Base-by-base conservation (phyloP, 2,888 invertebrate genomes). In the Tipula vernalis region DNA sequence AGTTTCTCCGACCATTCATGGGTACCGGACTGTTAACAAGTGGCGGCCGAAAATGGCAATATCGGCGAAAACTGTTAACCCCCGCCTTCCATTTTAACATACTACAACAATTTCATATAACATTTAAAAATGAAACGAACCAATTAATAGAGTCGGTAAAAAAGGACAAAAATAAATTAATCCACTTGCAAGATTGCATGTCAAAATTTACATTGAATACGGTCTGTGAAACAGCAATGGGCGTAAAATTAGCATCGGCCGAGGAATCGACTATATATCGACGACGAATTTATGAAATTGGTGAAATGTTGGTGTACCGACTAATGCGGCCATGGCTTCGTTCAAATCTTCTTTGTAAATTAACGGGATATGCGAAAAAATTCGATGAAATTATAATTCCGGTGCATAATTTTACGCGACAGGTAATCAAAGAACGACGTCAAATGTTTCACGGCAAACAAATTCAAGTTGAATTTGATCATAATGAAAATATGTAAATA, bases 211-310 rank as follows among this genome's bases (percentile, higher is more conserved):
- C 95, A 0, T 92, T 96, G 0, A 94, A 95, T 89, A 93, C 94
- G 42, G 94, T 96, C 87, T 95, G 95, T 89, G 95, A 94, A 92
- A 93, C 94, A 28, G 95, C 96, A 0, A 95, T 96, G 94, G 96
- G 96, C 2, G 93, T 94, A 0, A 92, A 93, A 87, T 91, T 95
- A 8, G 91, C 92, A 86, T 91, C 92, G 84, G 92, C 93, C 85
- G 89, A 89, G 0, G 90, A 89, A 36, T 92, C 93, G n/a, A 91
- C 91, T 71, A 91, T 91, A 44, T 95, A 95, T 89, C 93, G 94
- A 87, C 89, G 92, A 12, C 93, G 94, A 57, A 93, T 95, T 86
- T 91, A 93, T 87, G 89, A 90, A 3, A 89, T 94, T 3, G 93
- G 92, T 87, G 87, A 89, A 12, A 88, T 91, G 12, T 87, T 93